Base-by-base conservation (phyloP, 2,113 vertebrate species). In the Camelus dromedarius region DNA sequence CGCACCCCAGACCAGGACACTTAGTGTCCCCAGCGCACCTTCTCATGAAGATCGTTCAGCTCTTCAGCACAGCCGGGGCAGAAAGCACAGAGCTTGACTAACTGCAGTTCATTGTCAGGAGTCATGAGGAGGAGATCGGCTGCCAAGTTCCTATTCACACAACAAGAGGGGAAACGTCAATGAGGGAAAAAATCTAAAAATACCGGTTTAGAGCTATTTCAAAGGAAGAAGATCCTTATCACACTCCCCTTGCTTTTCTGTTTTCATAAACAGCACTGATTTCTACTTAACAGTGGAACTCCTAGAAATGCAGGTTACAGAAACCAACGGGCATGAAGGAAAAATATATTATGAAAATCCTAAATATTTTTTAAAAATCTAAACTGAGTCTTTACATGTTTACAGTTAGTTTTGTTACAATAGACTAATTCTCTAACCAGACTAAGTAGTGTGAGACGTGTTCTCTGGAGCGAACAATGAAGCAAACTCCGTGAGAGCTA, bases 41-140 rank as follows among this genome's bases (percentile, higher is more conserved):
- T 99, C 91, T 99, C 97, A 50, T 99, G 99, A 30, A 99, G 98
- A 52, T 99, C 99, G 96, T 99, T 98, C 86, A 99, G 99, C 96
- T 99, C 99, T 87, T 98, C 98, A 6, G 76, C 30, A 62, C 98
- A 99, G 94, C 99, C 99, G 22, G 99, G 99, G 98, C 99, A 99
- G 97, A 99, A 99, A 28, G 99, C 99, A 97, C 99, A 99, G 3
- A 99, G 98, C 95, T 99, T 99, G 42, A 99, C 98, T 98, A 99
- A 95, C 26, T 99, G 98, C 9, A 99, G 96, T 88, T 99, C 98
- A 72, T 99, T 99, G 95, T 99, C 98, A 35, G 99, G 99, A 96
- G 99, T 99, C 99, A 99, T 99, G 96, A 97, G 97, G 58, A 99
- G 98, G 77, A 99, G 99, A 91, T 99, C 99, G 19, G 97, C 98